Base-by-base conservation (phyloP, 1,140 invertebrate genomes). In the Drosophila lini region DNA sequence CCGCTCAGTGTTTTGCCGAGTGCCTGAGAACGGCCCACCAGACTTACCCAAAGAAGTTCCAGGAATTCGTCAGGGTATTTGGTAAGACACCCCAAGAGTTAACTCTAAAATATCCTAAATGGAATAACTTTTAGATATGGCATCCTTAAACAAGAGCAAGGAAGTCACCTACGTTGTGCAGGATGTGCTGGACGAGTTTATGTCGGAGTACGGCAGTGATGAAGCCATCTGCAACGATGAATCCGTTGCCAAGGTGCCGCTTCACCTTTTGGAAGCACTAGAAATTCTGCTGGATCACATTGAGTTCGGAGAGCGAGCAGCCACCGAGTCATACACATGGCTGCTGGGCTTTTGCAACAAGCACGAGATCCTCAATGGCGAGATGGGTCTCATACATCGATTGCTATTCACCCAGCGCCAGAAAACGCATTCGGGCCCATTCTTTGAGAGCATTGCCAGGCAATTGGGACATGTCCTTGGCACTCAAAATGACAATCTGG, bases 1-100 rank as follows among this genome's bases (percentile, higher is more conserved):
- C 93, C 15, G 65, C 94, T 15, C 93, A 95, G 78, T 95, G 94
- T 71, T 95, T 95, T 53, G 92, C 93, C 58, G 92, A 94, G 71
- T 93, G 94, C 47, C 90, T 93, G 25, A 88, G 82, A 38, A 84
- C 94, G n/a, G 92, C 94, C 3, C 93, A 93, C 63, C 90, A 88
- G 5, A 76, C 85, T 7, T 93, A 93, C 63, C 68, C 83, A 1
- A 91, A 90, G 8, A 93, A 93, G 56, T 91, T 95, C 3, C 65
- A 85, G 3, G 80, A 80, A 5, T 94, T 81, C 55, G 81, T 95
- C 4, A 90, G 90, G 70, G 69, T 74, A 45, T 91, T 94, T 55
- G 92, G 94, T 94, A 91, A 80, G 68, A 2, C 0, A 5, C 28
- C 13, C 0, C 8, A 5, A 7, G 25, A 15, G 9, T 4, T 13